Base-by-base conservation (phyloP, 2,888 invertebrate genomes). In the Tricholauxania praeusta region DNA sequence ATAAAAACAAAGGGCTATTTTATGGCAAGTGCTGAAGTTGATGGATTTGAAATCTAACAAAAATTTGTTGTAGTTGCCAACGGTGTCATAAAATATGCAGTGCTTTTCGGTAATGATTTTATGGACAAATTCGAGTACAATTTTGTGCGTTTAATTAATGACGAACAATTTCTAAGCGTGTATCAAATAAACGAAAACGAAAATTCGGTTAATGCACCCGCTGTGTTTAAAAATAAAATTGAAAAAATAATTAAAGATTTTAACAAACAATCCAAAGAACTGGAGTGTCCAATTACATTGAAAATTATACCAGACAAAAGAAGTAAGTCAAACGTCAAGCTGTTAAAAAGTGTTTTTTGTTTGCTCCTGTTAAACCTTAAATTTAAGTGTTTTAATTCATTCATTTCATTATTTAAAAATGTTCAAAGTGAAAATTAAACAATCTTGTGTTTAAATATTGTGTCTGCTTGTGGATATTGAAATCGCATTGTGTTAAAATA, bases 291-390 rank as follows among this genome's bases (percentile, higher is more conserved):
- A n/a, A 64, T 76, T 28, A 39, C 57, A 39, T 52, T 76, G 65
- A 74, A 68, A 53, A 73, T 77, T 14, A 22, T 75, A 3, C 75
- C 72, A 51, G 75, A 76, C 49, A n/a, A n/a, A n/a, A n/a, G n/a
- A n/a, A n/a, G n/a, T n/a, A n/a, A n/a, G n/a, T n/a, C n/a, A n/a
- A n/a, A n/a, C n/a, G n/a, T n/a, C n/a, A n/a, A n/a, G n/a, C n/a
- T n/a, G n/a, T n/a, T n/a, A n/a, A n/a, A n/a, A n/a, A n/a, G n/a
- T n/a, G n/a, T n/a, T n/a, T n/a, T n/a, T n/a, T n/a, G n/a, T n/a
- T n/a, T n/a, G n/a, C n/a, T n/a, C n/a, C n/a, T n/a, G n/a, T n/a
- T n/a, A n/a, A n/a, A n/a, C n/a, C n/a, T n/a, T n/a, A n/a, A n/a
- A n/a, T n/a, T n/a, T n/a, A n/a, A n/a, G n/a, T n/a, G n/a, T n/a